These are phyloP conservation scores for Hipposideros armiger DNA, from an alignment of 2,113 vertebrate species.

Conservation along the genomic window DNA sequence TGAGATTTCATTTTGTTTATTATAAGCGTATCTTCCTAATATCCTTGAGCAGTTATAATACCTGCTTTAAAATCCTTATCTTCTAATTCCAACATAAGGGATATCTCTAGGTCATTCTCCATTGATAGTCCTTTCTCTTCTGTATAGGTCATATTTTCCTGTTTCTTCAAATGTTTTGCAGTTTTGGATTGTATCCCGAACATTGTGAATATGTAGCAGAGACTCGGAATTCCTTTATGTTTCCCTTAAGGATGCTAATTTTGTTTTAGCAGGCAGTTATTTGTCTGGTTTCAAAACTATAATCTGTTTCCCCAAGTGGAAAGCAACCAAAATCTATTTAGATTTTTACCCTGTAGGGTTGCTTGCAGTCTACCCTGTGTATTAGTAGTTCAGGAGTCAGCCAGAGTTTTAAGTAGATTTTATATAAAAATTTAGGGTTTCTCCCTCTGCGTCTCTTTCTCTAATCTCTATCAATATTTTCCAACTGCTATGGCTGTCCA, in stretches of 20 bases:
- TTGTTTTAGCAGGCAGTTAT: not conserved
- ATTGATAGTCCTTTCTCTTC: not conserved
- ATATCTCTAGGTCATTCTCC: not conserved
- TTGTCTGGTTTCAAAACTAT: slow-evolving; percentile 19
- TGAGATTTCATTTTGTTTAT: slow-evolving; percentile 35
- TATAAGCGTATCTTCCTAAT: not conserved
- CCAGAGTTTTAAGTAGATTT: not conserved
- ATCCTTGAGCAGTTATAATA: not conserved
- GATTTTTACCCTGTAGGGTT: not conserved
- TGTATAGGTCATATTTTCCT: not conserved
- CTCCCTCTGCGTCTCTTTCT: not conserved
- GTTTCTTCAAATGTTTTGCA: not conserved
- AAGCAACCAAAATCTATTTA: slow-evolving; percentile 21
- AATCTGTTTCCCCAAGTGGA: not conserved
- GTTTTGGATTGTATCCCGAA: not conserved
- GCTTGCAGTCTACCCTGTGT: not conserved
- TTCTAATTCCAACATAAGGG: not conserved
- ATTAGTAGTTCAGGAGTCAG: not conserved
- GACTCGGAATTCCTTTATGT: not conserved
- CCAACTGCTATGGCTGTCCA: not conserved
- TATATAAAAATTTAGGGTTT: not conserved
- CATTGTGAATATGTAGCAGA: not conserved
- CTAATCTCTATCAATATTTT: not conserved
- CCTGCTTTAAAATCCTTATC: slow-evolving; percentile 38
- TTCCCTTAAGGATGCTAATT: not conserved